phyloP scores from a whole-genome alignment of 1,140 invertebrate genomes.

The Sinonovacula constricta region DNA sequence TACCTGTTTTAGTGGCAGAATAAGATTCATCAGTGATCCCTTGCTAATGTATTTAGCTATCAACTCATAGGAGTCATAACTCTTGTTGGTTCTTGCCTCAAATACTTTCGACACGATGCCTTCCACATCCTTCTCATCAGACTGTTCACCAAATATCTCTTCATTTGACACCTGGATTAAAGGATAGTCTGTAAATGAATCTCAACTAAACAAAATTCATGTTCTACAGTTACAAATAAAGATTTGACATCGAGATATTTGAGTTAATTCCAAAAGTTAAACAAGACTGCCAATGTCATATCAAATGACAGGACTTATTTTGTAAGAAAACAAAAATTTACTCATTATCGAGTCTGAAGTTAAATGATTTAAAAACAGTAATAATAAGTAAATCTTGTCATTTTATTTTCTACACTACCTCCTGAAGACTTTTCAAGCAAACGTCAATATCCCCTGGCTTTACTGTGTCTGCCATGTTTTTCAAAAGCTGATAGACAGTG shows the following conservation, averaged over 20 bases:
- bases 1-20: slow-evolving; percentile 91
- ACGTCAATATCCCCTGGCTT: slow-evolving; percentile 87
- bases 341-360: too few species aligned
- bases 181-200: too few species aligned
- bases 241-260: too few species aligned
- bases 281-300: too few species aligned
- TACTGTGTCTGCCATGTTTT: slow-evolving; percentile 84
- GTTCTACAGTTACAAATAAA: too few species aligned
- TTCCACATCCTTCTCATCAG: slow-evolving; percentile 94
- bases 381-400: too few species aligned
- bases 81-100: slow-evolving; percentile 85
- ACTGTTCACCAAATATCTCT: slow-evolving; percentile 91
- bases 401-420: too few species aligned
- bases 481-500: slow-evolving; percentile 91
- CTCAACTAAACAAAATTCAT: too few species aligned
- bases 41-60: slow-evolving; percentile 89
- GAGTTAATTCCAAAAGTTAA: too few species aligned
- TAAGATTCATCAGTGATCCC: slow-evolving; percentile 86
- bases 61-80: slow-evolving; percentile 91
- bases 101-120: slow-evolving; percentile 87
- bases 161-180: slow-evolving; percentile 89
- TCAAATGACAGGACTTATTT: too few species aligned
- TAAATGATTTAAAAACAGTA: too few species aligned
- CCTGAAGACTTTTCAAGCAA: slow-evolving; percentile 88
- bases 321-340: too few species aligned